phyloP scores from a whole-genome alignment of 1,140 invertebrate genomes.

The Belonocnema kinseyi region DNA sequence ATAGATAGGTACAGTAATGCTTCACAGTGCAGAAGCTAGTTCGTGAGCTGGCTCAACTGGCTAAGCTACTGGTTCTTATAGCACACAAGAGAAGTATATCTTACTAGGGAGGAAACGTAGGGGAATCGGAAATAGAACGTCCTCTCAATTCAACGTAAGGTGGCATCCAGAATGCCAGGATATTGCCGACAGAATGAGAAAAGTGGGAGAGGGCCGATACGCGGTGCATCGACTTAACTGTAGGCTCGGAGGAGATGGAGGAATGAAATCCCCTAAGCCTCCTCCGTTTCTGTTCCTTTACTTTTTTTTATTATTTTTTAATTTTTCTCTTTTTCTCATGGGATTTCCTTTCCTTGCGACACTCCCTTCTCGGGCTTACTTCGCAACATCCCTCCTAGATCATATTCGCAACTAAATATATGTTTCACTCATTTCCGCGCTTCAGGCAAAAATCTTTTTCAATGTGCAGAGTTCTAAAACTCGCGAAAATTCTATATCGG shows the following conservation, averaged over 20 bases:
- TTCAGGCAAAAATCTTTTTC: not conserved
- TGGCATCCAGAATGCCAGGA: conserved; percentile 11
- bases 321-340: not conserved
- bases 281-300: not conserved
- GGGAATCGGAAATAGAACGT: conserved; percentile 16
- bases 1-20: too few relatives aligned
- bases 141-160: conserved; percentile 14
- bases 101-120: not conserved
- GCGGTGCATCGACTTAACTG: not conserved
- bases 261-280: not conserved
- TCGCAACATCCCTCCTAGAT: not conserved
- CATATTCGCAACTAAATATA: not conserved
- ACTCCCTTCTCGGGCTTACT: not conserved
- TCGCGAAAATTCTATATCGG: too few relatives aligned
- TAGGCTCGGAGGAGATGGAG: not conserved
- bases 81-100: not conserved
- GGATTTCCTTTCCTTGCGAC: not conserved
- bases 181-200: conserved; percentile 14
- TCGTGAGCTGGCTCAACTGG: conserved; percentile 12
- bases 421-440: not conserved
- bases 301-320: too few relatives aligned
- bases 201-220: not conserved
- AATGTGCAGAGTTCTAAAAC: not conserved
- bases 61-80: conserved; percentile 20
- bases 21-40: conserved; percentile 8